A percentile compares a stretch with the other conserved stretches of the same genome.
phyloP scores from a whole-genome alignment of 2,113 vertebrate genomes.

The Burhinus bistriatus region DNA sequence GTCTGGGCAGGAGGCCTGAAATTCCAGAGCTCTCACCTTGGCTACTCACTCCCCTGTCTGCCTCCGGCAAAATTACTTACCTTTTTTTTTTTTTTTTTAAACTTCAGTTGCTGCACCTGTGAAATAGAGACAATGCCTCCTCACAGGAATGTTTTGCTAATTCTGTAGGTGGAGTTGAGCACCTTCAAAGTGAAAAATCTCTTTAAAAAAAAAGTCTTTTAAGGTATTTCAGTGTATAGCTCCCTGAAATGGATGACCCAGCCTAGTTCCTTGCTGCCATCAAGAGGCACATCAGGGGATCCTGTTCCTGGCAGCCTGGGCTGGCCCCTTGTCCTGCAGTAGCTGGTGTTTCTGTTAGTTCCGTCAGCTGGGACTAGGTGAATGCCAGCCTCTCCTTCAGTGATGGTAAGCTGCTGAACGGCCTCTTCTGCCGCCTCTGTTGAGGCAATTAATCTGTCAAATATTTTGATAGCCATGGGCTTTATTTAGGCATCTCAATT shows the following conservation, averaged over 20 bases:
- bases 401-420: accelerated
- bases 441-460: background rate
- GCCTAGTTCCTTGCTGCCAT: background rate
- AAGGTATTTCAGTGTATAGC: background rate
- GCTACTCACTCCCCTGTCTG: background rate
- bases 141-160: background rate
- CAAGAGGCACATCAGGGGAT: background rate
- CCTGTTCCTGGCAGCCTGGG: background rate
- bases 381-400: background rate
- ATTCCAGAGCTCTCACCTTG: constrained; percentile 1
- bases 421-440: background rate
- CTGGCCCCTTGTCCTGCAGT: background rate
- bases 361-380: background rate
- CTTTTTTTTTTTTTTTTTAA: background rate
- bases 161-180: background rate
- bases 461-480: background rate
- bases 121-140: constrained; percentile 4
- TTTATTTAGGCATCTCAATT: background rate
- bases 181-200: background rate
- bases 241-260: background rate
- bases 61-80: background rate
- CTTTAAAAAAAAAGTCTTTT: background rate
- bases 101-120: constrained; percentile 39
- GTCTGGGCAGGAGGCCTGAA: background rate
- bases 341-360: background rate